Percentiles rank a stretch among this genome's conserved stretches.
phyloP scores from a whole-genome alignment of 2,888 invertebrate species.

The Zaprionus bogoriensis region DNA sequence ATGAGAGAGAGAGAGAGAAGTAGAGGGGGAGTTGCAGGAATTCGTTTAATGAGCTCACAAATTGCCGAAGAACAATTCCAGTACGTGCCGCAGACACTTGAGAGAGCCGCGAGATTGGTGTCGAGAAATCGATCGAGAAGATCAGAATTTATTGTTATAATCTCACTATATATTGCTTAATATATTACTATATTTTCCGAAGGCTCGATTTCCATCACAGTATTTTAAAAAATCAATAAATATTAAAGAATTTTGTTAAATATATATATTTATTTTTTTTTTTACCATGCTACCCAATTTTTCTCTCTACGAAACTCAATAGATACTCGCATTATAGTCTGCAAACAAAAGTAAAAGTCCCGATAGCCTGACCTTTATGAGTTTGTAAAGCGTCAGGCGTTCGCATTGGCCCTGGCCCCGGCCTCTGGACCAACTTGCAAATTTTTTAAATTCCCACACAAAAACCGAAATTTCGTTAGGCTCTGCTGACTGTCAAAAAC shows the following conservation, averaged over 20 bases:
- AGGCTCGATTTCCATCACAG: too few species aligned
- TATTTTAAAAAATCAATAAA: too few species aligned
- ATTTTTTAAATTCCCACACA: constrained; percentile 53
- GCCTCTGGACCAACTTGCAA: constrained; percentile 45
- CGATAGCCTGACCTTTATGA: constrained; percentile 35
- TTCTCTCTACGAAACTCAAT: background rate
- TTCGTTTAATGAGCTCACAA: constrained; percentile 34
- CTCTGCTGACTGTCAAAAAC: constrained; percentile 39
- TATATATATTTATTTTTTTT: too few species aligned
- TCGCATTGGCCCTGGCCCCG: constrained; percentile 39
- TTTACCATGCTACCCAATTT: background rate
- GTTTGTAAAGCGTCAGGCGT: constrained; percentile 6
- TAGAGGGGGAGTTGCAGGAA: constrained; percentile 7
- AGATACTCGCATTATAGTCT: background rate
- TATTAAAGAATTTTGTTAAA: too few species aligned
- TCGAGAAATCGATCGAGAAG: too few species aligned
- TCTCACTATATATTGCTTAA: too few species aligned
- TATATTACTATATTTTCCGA: too few species aligned
- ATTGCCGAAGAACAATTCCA: constrained; percentile 15
- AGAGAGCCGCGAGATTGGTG: too few species aligned
- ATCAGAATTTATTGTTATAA: too few species aligned
- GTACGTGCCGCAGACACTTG: background rate
- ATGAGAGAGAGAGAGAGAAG: too few species aligned
- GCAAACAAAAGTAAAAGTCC: constrained; percentile 45
- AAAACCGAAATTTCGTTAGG: constrained; percentile 18